These are phyloP conservation scores for Loris lydekkerianus DNA, from an alignment of 2,797 vertebrate genomes.

Conservation along the genomic window DNA sequence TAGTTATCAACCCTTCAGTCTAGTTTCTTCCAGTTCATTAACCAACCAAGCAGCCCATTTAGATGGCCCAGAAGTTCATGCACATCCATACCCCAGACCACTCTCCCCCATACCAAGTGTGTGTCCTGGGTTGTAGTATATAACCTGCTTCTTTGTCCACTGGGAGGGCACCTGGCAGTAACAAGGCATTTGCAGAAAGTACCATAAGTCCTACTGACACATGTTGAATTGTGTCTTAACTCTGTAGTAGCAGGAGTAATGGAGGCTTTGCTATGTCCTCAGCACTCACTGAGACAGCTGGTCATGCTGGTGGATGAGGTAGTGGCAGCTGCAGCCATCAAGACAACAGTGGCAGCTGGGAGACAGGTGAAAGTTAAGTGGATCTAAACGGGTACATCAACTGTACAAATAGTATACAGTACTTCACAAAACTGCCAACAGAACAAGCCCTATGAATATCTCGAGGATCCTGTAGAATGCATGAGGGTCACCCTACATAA, in stretches of 20 bases:
- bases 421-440: not conserved
- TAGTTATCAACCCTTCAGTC: not conserved
- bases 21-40: not conserved
- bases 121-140: not conserved
- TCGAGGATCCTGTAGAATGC: not conserved
- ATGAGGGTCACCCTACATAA: not conserved
- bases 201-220: not conserved
- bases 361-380: not conserved
- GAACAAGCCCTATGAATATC: not conserved
- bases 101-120: not conserved
- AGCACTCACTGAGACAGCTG: not conserved
- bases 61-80: not conserved
- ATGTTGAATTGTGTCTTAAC: not conserved
- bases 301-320: not conserved
- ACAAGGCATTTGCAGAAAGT: not conserved
- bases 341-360: not conserved
- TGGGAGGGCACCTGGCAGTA: not conserved
- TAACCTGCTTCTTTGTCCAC: not conserved
- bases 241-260: not conserved
- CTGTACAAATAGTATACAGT: not conserved
- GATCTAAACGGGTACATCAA: not conserved
- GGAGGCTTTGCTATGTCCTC: not conserved
- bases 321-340: not conserved
- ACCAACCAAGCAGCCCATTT: not conserved
- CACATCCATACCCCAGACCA: too few relatives aligned